A percentile compares a stretch with the other conserved stretches of the same genome.
phyloP scores from a whole-genome alignment of 2,113 vertebrate species.

The Myiopsitta monachus region DNA sequence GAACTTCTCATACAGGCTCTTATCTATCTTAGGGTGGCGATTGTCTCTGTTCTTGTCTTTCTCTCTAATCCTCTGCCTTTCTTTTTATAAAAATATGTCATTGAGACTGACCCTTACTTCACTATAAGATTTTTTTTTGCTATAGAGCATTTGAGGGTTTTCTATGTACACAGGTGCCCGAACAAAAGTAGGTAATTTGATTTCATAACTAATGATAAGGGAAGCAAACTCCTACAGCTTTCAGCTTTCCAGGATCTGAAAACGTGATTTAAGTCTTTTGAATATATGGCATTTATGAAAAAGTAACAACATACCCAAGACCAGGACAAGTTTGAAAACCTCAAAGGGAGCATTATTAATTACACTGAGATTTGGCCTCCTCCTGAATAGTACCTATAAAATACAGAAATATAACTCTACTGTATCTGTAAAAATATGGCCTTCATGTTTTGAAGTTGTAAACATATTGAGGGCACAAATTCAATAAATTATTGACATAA shows the following conservation, averaged over 20 bases:
- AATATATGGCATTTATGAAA: neutral
- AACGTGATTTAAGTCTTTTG: neutral
- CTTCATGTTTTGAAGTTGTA: neutral
- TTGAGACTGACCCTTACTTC: neutral
- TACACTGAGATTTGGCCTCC: neutral
- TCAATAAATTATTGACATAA: neutral
- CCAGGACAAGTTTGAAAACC: neutral
- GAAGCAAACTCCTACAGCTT: neutral
- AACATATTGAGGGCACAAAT: neutral
- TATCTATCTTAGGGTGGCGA: neutral
- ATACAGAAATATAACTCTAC: neutral
- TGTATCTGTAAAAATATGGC: neutral
- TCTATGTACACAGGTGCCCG: fast-evolving
- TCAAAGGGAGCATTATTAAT: neutral
- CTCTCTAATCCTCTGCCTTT: neutral
- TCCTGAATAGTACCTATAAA: neutral
- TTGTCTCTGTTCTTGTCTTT: neutral
- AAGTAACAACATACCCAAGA: neutral
- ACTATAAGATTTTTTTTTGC: neutral
- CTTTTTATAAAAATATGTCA: neutral
- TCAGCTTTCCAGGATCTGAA: neutral
- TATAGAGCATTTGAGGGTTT: neutral
- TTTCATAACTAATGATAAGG: neutral
- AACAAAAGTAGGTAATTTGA: neutral
- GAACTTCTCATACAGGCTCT: neutral